phyloP scores from a whole-genome alignment of 2,113 vertebrate species.

The Hippocampus guttulatus region DNA sequence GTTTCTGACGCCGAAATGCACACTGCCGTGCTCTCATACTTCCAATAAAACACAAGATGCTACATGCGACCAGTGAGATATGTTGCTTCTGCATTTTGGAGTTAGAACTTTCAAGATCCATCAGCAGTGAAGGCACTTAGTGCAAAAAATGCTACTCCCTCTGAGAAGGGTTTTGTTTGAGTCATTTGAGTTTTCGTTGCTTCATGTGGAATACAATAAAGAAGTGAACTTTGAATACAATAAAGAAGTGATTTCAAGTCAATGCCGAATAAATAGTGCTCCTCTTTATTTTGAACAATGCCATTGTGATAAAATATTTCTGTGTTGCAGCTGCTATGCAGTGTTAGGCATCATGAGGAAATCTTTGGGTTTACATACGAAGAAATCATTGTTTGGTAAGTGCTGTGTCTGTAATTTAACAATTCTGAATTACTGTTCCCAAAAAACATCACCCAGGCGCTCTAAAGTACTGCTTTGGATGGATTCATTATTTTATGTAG shows the following conservation, averaged over 20 bases:
- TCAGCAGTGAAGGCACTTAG: conserved; percentile 6
- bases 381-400: conserved; percentile 98
- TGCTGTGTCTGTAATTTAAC: conserved; percentile 19
- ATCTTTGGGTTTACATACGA: conserved; percentile 94
- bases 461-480: not conserved
- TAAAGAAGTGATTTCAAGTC: not conserved
- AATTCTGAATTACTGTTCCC: not conserved
- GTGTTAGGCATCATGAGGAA: conserved; percentile 87
- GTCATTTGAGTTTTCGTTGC: not conserved
- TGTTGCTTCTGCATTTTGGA: not conserved
- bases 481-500: not conserved
- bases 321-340: conserved; percentile 88
- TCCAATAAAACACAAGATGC: conserved; percentile 8
- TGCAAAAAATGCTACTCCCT: not conserved
- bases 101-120: not conserved
- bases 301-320: not conserved
- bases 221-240: not conserved
- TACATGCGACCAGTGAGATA: not conserved
- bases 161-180: conserved; percentile 1
- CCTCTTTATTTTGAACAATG: not conserved
- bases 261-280: not conserved
- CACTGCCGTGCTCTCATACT: not conserved
- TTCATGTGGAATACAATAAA: not conserved
- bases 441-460: not conserved
- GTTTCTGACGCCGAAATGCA: not conserved